Conservation (phyloP, 2,113 vertebrate genomes). For the Buteo buteo region DNA sequence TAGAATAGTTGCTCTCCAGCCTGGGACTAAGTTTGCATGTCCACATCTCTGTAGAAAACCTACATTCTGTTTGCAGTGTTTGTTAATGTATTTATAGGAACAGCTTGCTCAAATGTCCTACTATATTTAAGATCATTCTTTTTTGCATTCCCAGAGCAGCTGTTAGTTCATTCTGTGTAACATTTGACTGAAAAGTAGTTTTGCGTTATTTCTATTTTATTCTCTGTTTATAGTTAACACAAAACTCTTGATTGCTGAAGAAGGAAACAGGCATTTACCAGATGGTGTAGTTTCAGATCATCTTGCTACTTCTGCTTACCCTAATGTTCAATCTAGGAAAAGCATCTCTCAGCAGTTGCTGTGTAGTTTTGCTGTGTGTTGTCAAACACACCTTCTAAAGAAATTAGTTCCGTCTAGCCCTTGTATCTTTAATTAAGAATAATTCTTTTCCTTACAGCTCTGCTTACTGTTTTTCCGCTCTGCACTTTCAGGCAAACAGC, state of each 20-base stretch:
- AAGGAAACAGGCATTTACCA: neutral
- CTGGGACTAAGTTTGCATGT: neutral
- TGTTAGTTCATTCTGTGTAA: neutral
- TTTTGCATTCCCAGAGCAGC: conserved; percentile 2
- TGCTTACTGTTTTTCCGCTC: neutral
- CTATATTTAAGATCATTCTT: neutral
- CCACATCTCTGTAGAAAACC: neutral
- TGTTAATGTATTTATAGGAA: neutral
- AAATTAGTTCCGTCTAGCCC: neutral
- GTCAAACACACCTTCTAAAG: conserved; percentile 4
- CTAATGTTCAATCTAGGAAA: neutral
- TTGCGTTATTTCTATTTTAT: conserved; percentile 16
- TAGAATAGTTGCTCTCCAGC: neutral
- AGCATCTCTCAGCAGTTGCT: neutral
- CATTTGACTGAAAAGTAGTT: conserved; percentile 5
- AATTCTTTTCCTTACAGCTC: neutral
- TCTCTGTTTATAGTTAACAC: conserved; percentile 24
- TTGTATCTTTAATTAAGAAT: neutral
- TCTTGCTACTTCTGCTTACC: conserved; percentile 19
- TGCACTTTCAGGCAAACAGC: neutral
- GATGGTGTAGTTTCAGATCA: conserved; percentile 24
- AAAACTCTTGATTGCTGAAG: neutral
- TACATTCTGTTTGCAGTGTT: neutral
- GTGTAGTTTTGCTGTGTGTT: neutral
- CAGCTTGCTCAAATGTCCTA: neutral